phyloP scores from a whole-genome alignment of 1,140 invertebrate genomes.

The Pinna nobilis region DNA sequence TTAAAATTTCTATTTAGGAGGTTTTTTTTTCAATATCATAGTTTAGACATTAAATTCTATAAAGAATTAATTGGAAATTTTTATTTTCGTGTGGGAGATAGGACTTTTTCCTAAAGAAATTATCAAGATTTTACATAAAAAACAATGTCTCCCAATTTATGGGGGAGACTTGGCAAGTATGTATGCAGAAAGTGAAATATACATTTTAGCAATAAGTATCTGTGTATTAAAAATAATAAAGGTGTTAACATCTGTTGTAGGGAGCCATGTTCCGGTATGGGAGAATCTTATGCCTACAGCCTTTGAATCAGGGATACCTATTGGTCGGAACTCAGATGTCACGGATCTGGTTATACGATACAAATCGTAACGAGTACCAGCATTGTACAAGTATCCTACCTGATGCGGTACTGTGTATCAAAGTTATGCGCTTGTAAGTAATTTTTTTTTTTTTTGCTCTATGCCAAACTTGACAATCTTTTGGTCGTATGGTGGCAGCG shows the following conservation, averaged over 20 bases:
- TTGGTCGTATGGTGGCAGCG: no score
- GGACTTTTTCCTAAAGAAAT: no score
- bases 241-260: slow-evolving; percentile 23
- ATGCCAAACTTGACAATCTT: no score
- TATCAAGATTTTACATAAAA: no score
- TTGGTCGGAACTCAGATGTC: slow-evolving; percentile 61
- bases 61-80: background rate
- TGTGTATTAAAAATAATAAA: background rate
- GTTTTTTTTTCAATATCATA: background rate
- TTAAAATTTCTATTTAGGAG: background rate
- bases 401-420: slow-evolving; percentile 61
- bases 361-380: slow-evolving; percentile 31
- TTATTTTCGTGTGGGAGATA: background rate
- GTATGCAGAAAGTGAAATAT: no score
- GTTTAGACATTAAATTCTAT: background rate
- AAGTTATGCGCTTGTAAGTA: slow-evolving; percentile 50
- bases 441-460: background rate
- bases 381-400: slow-evolving; percentile 50
- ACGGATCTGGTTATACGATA: slow-evolving; percentile 60
- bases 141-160: no score
- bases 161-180: no score
- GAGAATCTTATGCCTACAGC: slow-evolving; percentile 56
- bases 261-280: slow-evolving; percentile 60
- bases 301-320: slow-evolving; percentile 45
- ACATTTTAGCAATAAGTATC: background rate